These are phyloP conservation scores for Loriculus beryllinus DNA, from an alignment of 2,797 vertebrate species.

Conservation along the genomic window DNA sequence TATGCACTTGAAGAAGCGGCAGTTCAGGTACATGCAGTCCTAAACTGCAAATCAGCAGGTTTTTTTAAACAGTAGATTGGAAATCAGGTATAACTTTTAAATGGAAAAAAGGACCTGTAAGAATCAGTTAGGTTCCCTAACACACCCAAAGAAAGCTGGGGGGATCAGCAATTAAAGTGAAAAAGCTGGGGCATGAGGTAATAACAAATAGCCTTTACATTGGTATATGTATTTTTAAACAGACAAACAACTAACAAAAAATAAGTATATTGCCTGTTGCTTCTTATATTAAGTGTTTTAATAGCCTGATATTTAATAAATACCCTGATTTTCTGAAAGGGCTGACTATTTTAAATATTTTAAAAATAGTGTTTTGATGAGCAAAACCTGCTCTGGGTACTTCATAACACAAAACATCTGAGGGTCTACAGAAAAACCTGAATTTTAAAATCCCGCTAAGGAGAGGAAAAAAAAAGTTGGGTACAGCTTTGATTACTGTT, in stretches of 20 bases:
- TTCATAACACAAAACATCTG: not conserved
- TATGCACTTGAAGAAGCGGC: not conserved
- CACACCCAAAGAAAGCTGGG: not conserved
- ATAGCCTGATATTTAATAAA: not conserved
- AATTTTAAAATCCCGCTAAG: not conserved
- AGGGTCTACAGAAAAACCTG: not conserved
- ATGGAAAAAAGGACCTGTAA: not conserved
- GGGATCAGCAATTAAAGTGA: not conserved
- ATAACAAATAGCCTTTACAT: not conserved
- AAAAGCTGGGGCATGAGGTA: not conserved
- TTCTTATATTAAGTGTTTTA: not conserved
- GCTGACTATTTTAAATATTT: not conserved
- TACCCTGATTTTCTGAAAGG: not conserved
- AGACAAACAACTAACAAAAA: not conserved
- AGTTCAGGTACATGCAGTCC: not conserved
- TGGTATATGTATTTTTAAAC: not conserved
- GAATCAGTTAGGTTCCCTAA: not conserved
- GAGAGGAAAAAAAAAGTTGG: not conserved
- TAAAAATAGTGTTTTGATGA: not conserved
- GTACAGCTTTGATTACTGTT: not conserved
- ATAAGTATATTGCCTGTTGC: not conserved
- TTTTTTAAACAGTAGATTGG: not conserved
- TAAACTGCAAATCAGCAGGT: not conserved
- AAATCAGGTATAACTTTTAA: not conserved
- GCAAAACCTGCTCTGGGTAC: not conserved